Conservation (phyloP, 2,113 vertebrate genomes). For the Drymodes brunneopygia region DNA sequence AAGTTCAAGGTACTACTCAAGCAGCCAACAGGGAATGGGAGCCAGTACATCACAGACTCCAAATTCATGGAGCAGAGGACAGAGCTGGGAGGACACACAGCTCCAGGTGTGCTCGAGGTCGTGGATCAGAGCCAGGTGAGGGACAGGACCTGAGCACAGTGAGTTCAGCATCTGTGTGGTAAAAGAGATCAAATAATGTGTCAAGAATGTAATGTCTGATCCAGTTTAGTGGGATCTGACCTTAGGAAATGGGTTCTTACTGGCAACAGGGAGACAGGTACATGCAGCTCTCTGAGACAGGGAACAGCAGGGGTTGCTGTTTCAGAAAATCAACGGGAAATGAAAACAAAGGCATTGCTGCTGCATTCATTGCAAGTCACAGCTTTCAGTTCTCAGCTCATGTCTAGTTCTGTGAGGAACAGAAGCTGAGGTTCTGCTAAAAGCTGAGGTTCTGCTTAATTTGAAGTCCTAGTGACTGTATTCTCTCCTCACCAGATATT, state of each 20-base stretch:
- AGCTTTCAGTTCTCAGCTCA: neutral
- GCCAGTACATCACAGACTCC: fast-evolving
- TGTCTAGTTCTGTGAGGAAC: neutral
- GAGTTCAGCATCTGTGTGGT: neutral
- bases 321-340: neutral
- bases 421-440: neutral
- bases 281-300: neutral
- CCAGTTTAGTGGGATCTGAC: neutral
- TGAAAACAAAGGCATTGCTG: neutral
- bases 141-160: neutral
- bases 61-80: neutral
- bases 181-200: neutral
- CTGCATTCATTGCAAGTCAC: neutral
- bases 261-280: neutral
- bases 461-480: neutral
- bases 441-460: neutral
- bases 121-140: neutral
- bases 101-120: too few species aligned
- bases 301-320: neutral
- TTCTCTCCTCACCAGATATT: neutral
- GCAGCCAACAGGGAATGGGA: neutral
- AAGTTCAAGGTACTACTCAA: neutral
- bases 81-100: neutral
- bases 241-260: neutral
- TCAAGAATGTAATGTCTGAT: neutral